Evolutionary conservation across 2,113 vertebrate species (phyloP).

Genomic region (Petrocephalus microphthalmus): DNA sequence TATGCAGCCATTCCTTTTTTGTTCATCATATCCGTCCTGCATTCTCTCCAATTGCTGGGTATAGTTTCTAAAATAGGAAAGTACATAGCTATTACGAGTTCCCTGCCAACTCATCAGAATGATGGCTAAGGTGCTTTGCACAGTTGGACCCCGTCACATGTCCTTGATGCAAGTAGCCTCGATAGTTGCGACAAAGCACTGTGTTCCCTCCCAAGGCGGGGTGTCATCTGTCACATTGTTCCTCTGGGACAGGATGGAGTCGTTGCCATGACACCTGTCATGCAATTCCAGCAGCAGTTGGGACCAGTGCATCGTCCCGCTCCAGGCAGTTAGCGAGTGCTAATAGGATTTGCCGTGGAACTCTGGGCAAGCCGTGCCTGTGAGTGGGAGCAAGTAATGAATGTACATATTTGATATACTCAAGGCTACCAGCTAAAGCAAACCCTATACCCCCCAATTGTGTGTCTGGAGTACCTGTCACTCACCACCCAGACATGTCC

Average conservation of each 20-base stretch:
- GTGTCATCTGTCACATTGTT: constrained; percentile 34
- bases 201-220: constrained; percentile 11
- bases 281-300: constrained; percentile 28
- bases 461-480: background rate
- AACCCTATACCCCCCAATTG: background rate
- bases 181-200: constrained; percentile 11
- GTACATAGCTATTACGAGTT: constrained; percentile 33
- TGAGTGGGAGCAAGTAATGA: constrained; percentile 44
- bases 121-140: constrained; percentile 6
- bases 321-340: constrained; percentile 38
- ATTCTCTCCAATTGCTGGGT: background rate
- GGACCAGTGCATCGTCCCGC: constrained; percentile 24
- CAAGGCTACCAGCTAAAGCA: constrained; percentile 19
- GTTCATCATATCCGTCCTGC: background rate
- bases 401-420: constrained; percentile 37
- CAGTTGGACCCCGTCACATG: constrained; percentile 12
- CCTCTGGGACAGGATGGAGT: background rate
- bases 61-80: background rate
- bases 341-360: constrained; percentile 46
- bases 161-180: constrained; percentile 1
- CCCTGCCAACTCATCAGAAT: background rate
- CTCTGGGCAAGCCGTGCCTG: constrained; percentile 34
- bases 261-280: background rate
- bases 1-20: background rate
- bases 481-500: background rate